These are phyloP conservation scores for Nematopogon swammerdamellus DNA, from an alignment of 2,888 invertebrate species.

Conservation along the genomic window DNA sequence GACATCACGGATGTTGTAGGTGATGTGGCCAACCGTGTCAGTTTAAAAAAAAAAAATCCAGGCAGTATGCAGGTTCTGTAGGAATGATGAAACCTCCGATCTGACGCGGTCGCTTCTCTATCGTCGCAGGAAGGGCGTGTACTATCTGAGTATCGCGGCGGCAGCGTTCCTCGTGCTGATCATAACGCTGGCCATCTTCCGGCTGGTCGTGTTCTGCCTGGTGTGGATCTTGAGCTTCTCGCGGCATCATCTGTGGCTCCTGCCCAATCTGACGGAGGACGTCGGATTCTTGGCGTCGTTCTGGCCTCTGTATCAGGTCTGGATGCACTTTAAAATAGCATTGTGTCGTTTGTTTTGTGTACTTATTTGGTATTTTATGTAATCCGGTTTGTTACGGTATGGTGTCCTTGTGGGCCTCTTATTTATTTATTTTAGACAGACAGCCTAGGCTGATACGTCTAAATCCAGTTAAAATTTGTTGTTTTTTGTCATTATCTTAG, in stretches of 20 bases:
- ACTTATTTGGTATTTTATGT: background rate
- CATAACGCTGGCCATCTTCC: conserved; percentile 82
- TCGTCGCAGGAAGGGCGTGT: conserved; percentile 82
- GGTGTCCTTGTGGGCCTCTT: too few species aligned
- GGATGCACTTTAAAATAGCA: conserved; percentile 10
- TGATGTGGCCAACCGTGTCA: too few species aligned
- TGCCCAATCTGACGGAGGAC: conserved; percentile 99
- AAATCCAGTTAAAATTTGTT: too few species aligned
- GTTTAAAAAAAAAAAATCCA: too few species aligned
- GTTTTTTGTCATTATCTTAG: too few species aligned
- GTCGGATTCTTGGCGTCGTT: conserved; percentile 99
- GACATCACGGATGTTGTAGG: too few species aligned
- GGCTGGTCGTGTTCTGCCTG: conserved; percentile 86
- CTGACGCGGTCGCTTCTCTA: too few species aligned
- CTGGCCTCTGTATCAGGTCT: conserved; percentile 91
- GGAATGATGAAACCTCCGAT: too few species aligned
- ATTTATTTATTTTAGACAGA: too few species aligned
- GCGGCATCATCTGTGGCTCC: conserved; percentile 92
- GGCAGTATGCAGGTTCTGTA: too few species aligned
- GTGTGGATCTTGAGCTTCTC: conserved; percentile 88
- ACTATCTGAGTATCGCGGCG: conserved; percentile 93
- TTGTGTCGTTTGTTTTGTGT: background rate
- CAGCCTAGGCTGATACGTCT: too few species aligned
- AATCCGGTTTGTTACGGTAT: background rate
- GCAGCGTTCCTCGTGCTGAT: conserved; percentile 95